phyloP scores from a whole-genome alignment of 2,888 invertebrate species.

The Ectemnius cavifrons region DNA sequence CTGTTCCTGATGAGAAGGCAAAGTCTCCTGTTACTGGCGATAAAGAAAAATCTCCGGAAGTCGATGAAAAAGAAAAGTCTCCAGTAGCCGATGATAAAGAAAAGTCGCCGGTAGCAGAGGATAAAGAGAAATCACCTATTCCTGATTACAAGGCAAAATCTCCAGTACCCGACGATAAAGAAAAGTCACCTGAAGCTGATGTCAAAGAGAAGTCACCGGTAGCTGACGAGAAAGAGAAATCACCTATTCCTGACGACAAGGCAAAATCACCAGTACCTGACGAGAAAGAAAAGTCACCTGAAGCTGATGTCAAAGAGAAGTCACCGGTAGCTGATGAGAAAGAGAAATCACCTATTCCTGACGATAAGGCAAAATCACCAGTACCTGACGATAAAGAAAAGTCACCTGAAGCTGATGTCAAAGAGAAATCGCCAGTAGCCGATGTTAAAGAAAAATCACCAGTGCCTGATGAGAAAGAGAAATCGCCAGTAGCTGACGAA shows the following conservation, averaged over 20 bases:
- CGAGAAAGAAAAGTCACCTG: too few relatives aligned
- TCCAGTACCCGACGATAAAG: slow-evolving; percentile 23
- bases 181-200: neutral
- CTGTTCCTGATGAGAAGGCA: slow-evolving; percentile 11
- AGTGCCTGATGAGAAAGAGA: slow-evolving; percentile 21
- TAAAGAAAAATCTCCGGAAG: slow-evolving; percentile 51
- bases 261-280: too few relatives aligned
- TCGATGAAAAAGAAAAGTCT: slow-evolving; percentile 42
- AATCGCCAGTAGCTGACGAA: slow-evolving; percentile 25
- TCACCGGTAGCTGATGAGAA: neutral
- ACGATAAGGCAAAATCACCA: slow-evolving; percentile 8
- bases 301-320: too few relatives aligned
- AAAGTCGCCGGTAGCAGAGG: slow-evolving; percentile 25
- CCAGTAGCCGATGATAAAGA: slow-evolving; percentile 15
- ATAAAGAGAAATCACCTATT: slow-evolving; percentile 26
- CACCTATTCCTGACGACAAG: too few relatives aligned
- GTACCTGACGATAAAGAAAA: slow-evolving; percentile 40
- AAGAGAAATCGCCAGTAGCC: slow-evolving; percentile 11
- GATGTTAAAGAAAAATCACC: slow-evolving; percentile 8
- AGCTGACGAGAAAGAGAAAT: too few relatives aligned
- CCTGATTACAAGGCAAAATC: neutral
- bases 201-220: too few relatives aligned
- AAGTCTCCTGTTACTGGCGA: slow-evolving; percentile 12
- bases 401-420: slow-evolving; percentile 8
- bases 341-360: neutral